phyloP scores from a whole-genome alignment of 2,113 vertebrate species.

The Antigone vipio region DNA sequence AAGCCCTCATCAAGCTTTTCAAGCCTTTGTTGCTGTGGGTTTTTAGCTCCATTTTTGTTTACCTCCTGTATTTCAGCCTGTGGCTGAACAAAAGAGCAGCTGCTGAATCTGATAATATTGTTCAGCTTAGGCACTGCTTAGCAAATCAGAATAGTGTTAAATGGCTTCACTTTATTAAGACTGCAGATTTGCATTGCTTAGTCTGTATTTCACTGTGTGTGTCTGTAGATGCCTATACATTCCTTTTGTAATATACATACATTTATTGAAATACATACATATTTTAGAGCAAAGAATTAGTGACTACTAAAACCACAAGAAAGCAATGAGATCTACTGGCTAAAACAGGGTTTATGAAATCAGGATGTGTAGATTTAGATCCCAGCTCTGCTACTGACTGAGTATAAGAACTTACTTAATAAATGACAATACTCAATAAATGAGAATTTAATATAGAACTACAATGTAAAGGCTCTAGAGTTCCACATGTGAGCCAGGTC shows the following conservation, averaged over 20 bases:
- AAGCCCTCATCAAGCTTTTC: background rate
- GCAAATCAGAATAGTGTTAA: background rate
- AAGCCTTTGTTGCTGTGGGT: background rate
- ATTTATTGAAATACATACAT: background rate
- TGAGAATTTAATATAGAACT: background rate
- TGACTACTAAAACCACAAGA: background rate
- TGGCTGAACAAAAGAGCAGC: slow-evolving; percentile 35
- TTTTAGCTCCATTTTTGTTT: background rate
- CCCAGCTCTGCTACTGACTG: background rate
- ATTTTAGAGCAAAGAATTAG: background rate
- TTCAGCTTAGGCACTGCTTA: background rate
- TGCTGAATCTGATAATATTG: background rate
- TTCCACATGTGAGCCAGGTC: background rate
- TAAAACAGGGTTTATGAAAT: background rate
- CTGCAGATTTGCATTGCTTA: background rate
- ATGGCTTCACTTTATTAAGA: background rate
- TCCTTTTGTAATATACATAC: background rate
- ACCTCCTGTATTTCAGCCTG: background rate
- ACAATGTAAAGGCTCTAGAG: background rate
- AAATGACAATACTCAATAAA: background rate
- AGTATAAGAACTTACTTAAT: background rate
- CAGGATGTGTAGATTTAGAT: background rate
- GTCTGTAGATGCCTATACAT: background rate
- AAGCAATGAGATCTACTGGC: background rate
- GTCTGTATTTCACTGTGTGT: background rate